phyloP scores from a whole-genome alignment of 2,888 invertebrate genomes.

The Abrostola tripartita region DNA sequence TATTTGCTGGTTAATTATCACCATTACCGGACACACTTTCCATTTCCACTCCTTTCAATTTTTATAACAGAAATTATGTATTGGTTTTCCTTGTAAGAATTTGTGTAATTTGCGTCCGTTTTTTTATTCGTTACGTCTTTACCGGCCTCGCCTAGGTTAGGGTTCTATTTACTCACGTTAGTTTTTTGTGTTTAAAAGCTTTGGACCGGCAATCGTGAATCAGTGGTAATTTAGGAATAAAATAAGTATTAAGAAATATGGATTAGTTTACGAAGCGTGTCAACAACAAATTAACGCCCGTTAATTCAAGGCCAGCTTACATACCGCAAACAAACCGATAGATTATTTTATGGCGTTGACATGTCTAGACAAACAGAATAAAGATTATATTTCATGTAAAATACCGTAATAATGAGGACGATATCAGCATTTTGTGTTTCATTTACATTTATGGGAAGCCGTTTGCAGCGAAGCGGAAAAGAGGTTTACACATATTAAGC shows the following conservation, averaged over 20 bases:
- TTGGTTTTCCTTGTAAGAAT: conserved; percentile 11
- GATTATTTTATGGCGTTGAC: conserved; percentile 40
- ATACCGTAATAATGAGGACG: conserved; percentile 26
- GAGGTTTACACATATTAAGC: conserved; percentile 7
- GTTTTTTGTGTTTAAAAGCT: no score
- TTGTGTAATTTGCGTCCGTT: conserved; percentile 12
- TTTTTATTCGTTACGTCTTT: conserved; percentile 7
- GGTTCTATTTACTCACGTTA: not conserved
- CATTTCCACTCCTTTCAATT: conserved; percentile 67
- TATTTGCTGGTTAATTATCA: conserved; percentile 75
- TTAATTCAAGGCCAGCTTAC: conserved; percentile 43
- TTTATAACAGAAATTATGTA: conserved; percentile 50
- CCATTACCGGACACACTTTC: conserved; percentile 75
- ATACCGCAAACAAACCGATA: conserved; percentile 29
- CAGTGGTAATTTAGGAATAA: no score
- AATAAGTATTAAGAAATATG: no score
- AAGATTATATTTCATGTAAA: conserved; percentile 25
- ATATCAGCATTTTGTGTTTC: conserved; percentile 16
- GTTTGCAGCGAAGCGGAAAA: not conserved
- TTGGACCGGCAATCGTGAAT: no score
- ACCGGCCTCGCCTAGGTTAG: conserved; percentile 29
- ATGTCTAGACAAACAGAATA: conserved; percentile 40
- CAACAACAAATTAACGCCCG: conserved; percentile 20
- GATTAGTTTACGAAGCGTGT: not conserved
- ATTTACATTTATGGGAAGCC: not conserved